phyloP scores from a whole-genome alignment of 2,797 vertebrate genomes.

The Calcarius lapponicus region DNA sequence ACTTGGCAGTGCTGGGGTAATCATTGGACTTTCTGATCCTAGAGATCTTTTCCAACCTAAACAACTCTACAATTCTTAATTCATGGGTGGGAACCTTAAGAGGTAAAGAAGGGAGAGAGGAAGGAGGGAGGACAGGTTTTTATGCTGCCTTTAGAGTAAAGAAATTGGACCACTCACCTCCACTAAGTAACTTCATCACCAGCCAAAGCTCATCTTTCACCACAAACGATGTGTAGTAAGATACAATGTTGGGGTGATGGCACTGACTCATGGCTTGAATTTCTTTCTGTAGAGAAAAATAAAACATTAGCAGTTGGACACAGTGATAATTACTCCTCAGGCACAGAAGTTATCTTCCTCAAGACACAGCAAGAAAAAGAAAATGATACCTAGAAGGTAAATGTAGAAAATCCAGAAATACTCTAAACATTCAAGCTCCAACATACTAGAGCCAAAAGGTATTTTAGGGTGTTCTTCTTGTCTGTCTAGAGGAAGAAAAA shows the following conservation, averaged over 20 bases:
- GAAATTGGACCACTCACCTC: slow-evolving; percentile 83
- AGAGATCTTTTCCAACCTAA: neutral
- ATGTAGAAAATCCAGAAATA: neutral
- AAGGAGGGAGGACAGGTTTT: neutral
- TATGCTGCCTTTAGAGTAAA: neutral
- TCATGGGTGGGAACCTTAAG: neutral
- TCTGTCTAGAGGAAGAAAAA: neutral
- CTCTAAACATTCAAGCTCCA: neutral
- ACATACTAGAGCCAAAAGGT: neutral
- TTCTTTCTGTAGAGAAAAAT: slow-evolving; percentile 88
- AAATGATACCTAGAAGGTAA: neutral
- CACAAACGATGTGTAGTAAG: slow-evolving; percentile 98
- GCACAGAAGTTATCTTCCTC: neutral
- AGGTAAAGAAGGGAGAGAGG: neutral
- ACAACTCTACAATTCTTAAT: neutral
- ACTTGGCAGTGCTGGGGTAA: neutral
- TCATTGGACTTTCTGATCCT: neutral
- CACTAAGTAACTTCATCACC: slow-evolving; percentile 97
- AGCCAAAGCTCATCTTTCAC: slow-evolving; percentile 99
- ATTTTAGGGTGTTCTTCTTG: neutral
- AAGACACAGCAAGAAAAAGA: neutral
- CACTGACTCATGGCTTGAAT: slow-evolving; percentile 99
- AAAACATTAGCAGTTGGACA: neutral
- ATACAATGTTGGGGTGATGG: slow-evolving; percentile 97
- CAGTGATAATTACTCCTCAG: accelerated